Evolutionary conservation across 1,140 invertebrate species (phyloP), one percentile per base, ranked within the genome.

Genomic region (Aphelenchoides besseyi): DNA sequence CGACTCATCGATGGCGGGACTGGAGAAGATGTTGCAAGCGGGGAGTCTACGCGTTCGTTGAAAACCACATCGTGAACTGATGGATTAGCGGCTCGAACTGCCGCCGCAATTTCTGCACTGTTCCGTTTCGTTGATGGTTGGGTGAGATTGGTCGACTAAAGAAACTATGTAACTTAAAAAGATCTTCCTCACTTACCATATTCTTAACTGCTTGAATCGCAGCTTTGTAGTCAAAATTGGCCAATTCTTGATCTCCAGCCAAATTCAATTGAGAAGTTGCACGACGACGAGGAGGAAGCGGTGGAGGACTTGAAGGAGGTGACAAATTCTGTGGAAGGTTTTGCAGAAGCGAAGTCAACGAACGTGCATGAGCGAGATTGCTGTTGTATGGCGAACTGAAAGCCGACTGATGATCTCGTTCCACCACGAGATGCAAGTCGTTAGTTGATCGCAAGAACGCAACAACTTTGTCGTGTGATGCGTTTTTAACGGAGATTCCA

Each of bases 391-490:
- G 68, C 69, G 18, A 9, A n/a, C 26, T 59, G 64, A 3, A 2
- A 32, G 35, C n/a, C 9, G 18, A n/a, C n/a, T 67, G 64, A n/a
- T n/a, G n/a, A 5, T 48, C 2, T 79, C 35, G 94, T 94, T 74
- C 95, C 95, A 87, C 95, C 95, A 77, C 98, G 96, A 85, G 94
- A 92, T 91, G 97, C 96, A 12, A 95, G 86, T 97, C 94, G 48
- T 90, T 90, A 8, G 92, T 91, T 83, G 91, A 89, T 61, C 96
- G 87, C 37, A 98, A 87, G 75, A 93, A 90, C 88, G 93, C 90
- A 0, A 97, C 94, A 57, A 94, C 94, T 84, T 96, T 93, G 81
- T 94, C 90, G 86, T 98, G 95, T 29, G 92, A 93, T 0, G 90
- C 91, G 77, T 91, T 90, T 1, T 89, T 90, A 18, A 98, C 88